Evolutionary conservation across 2,888 invertebrate genomes (phyloP).

Genomic region (Stenurella melanura): DNA sequence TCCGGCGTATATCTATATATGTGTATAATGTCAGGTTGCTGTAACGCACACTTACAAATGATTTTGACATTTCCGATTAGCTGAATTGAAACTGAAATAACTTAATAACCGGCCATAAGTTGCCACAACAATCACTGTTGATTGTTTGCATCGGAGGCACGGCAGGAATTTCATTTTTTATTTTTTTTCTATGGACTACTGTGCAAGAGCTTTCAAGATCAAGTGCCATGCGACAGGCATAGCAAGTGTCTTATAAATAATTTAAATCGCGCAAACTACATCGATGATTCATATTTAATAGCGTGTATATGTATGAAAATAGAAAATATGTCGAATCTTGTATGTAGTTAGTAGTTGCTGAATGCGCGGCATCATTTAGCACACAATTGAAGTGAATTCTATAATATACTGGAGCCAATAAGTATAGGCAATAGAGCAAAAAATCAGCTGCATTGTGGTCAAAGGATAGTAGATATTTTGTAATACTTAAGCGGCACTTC

Average conservation of each 20-base stretch:
- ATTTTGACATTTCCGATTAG: conserved; percentile 37
- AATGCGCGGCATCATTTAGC: too few relatives aligned
- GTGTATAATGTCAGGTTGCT: conserved; percentile 17
- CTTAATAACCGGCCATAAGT: conserved; percentile 19
- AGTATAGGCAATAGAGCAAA: too few relatives aligned
- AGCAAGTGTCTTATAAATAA: conserved; percentile 15
- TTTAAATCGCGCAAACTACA: not conserved
- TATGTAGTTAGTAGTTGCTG: not conserved
- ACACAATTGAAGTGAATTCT: too few relatives aligned
- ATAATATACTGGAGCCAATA: too few relatives aligned
- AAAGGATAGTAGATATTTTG: too few relatives aligned
- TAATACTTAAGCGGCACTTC: too few relatives aligned
- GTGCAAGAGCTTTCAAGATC: conserved; percentile 7
- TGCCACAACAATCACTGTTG: conserved; percentile 7
- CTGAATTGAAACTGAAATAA: conserved; percentile 26
- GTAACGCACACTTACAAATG: conserved; percentile 13
- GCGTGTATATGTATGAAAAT: not conserved
- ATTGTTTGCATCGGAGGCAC: conserved; percentile 28
- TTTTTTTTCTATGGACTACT: conserved; percentile 4
- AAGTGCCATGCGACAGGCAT: not conserved
- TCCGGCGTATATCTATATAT: conserved; percentile 8
- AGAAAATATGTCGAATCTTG: not conserved
- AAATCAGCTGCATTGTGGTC: too few relatives aligned
- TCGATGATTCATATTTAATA: conserved; percentile 25
- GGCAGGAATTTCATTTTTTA: conserved; percentile 11